Conservation (phyloP, 2,888 invertebrate species). For the Parthenolecanium corni region DNA sequence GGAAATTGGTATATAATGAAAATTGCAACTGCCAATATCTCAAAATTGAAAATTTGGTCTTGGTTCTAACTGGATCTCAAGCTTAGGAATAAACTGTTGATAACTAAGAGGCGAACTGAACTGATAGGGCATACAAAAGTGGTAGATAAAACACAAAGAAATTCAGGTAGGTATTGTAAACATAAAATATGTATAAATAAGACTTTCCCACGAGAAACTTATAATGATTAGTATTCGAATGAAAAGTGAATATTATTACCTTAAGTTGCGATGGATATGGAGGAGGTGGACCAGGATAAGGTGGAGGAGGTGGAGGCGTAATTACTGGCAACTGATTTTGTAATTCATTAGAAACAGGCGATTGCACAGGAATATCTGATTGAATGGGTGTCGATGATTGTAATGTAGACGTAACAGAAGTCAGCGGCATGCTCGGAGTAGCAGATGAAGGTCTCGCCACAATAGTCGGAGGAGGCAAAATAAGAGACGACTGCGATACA, state of each 20-base stretch:
- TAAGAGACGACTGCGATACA: neutral
- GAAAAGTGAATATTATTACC: conserved; percentile 11
- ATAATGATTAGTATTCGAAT: neutral
- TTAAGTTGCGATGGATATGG: conserved; percentile 50
- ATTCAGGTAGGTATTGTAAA: too few relatives aligned
- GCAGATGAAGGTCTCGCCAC: conserved; percentile 1
- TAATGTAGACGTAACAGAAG: neutral
- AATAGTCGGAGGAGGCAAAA: neutral
- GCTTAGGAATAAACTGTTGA: too few relatives aligned
- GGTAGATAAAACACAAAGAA: too few relatives aligned
- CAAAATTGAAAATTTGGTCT: too few relatives aligned
- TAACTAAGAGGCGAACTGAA: too few relatives aligned
- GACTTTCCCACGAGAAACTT: too few relatives aligned
- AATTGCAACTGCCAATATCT: too few relatives aligned
- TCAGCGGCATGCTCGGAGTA: conserved; percentile 7
- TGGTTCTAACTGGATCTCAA: too few relatives aligned
- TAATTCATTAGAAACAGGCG: conserved; percentile 13
- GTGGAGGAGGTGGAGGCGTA: conserved; percentile 56
- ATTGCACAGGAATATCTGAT: conserved; percentile 26
- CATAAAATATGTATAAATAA: too few relatives aligned
- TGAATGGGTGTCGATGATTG: conserved; percentile 6
- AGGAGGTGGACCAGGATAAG: conserved; percentile 57
- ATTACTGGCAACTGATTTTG: conserved; percentile 40
- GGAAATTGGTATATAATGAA: too few relatives aligned
- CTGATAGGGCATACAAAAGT: too few relatives aligned